Conservation (phyloP, 2,113 vertebrate genomes). For the Tympanuchus pallidicinctus region DNA sequence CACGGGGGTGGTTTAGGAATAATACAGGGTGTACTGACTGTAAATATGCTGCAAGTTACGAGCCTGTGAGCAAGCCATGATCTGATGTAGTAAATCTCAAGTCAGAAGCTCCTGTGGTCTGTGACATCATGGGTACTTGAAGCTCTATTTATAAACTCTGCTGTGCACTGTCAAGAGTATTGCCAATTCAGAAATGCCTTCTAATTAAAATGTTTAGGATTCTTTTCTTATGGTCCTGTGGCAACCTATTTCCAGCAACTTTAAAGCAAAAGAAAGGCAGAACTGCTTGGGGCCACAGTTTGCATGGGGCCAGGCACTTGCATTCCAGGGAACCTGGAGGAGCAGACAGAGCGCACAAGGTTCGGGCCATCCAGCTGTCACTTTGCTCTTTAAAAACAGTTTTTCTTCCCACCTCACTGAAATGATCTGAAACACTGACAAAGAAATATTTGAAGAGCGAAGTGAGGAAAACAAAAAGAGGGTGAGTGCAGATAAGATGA, state of each 20-base stretch:
- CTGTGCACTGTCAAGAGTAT: not conserved
- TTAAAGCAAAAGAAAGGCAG: not conserved
- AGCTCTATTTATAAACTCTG: constrained; percentile 16
- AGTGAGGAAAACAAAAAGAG: not conserved
- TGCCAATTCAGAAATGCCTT: not conserved
- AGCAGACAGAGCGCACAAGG: not conserved
- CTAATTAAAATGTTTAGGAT: not conserved
- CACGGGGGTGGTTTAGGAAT: not conserved
- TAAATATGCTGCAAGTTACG: constrained; percentile 31
- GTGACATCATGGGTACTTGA: not conserved
- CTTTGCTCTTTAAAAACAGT: not conserved
- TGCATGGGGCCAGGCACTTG: not conserved
- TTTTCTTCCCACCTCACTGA: not conserved
- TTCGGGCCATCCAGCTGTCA: not conserved
- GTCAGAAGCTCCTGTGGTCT: not conserved
- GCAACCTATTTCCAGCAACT: not conserved
- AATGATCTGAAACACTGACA: not conserved
- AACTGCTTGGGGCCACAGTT: not conserved
- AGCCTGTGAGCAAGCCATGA: not conserved
- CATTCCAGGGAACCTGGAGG: not conserved
- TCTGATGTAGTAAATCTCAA: constrained; percentile 56
- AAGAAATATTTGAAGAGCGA: not conserved
- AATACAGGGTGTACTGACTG: constrained; percentile 40
- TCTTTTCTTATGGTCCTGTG: not conserved
- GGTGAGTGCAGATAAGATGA: not conserved